Base-by-base conservation (phyloP, 1,140 invertebrate genomes). In the Trichonephila clavipes region DNA sequence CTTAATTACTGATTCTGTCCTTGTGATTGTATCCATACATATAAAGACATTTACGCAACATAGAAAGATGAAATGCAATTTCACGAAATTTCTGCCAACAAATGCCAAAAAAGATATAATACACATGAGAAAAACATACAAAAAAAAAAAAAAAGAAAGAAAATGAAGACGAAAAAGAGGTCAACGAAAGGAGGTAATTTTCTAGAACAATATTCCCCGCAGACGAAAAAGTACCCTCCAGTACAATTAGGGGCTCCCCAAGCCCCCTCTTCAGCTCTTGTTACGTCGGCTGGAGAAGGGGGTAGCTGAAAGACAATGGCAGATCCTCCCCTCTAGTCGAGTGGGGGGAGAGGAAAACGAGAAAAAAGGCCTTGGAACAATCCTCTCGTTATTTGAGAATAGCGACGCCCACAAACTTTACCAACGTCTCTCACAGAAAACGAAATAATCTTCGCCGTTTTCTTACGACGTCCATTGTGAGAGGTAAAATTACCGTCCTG, bases 231-330 rank as follows among this genome's bases (percentile, higher is more conserved):
- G 83, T 34, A 77, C 83, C 83, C 24, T 85, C 83, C 58, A 28
- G 83, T 85, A 85, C 83, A 85, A 85, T 85, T 85, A 85, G 51
- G 83, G n/a, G 14, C 44, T 28, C 82, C 18, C 28, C 28, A 18
- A 51, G 51, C 28, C 12, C 51, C 16, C 44, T 59, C 21, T 44
- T 7, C 58, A 7, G 83, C 51, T 85, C 19, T 51, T 85, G 83
- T 85, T 85, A 85, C 1, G 51, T 59, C n/a, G 51, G 51, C 10
- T 51, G 51, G 51, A 51, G 51, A 59, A 59, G 58, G 21, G 58
- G 16, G 8, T 40, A 59, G 10, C 34, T 7, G 24, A 28, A 51
- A n/a, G 51, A 61, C 58, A 85, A 85, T 85, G 51, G 83, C n/a
- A 59, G 72, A 59, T 14, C 16, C 28, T 77, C 72, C 28, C 4